Percentiles rank a stretch among this genome's conserved stretches.
Evolutionary conservation across 2,113 vertebrate genomes (phyloP).

Genomic region (Bucco capensis): DNA sequence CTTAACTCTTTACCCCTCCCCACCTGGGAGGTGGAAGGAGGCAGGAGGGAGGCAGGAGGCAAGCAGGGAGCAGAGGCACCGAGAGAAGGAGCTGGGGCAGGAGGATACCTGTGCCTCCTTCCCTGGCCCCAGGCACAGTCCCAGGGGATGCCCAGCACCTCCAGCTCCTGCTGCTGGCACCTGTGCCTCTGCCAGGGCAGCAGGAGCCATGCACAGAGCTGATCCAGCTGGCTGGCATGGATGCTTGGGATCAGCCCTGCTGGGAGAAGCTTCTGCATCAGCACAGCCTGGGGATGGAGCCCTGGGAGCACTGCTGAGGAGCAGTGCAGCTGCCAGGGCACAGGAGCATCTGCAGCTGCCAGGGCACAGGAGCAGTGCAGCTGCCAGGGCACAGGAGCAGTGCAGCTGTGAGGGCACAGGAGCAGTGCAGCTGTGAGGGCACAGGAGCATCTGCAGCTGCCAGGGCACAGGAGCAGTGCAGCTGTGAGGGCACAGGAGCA

Average conservation of each 20-base stretch:
- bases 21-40: background rate
- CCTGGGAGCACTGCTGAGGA: rapidly evolving
- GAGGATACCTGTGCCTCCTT: background rate
- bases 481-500: too few relatives aligned
- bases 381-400: too few relatives aligned
- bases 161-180: rapidly evolving
- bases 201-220: too few relatives aligned
- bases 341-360: too few relatives aligned
- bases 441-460: too few relatives aligned
- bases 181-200: rapidly evolving
- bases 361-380: background rate
- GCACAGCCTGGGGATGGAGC: background rate
- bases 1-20: too few relatives aligned
- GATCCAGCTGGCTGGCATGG: too few relatives aligned
- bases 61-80: too few relatives aligned
- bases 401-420: too few relatives aligned
- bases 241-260: background rate
- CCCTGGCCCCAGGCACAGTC: rapidly evolving
- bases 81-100: background rate
- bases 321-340: too few relatives aligned
- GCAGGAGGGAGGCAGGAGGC: background rate
- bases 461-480: background rate
- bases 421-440: background rate
- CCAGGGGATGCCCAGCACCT: background rate
- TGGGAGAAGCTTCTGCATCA: too few relatives aligned